These are phyloP conservation scores for Hyposoter didymator DNA, from an alignment of 2,888 invertebrate species.

Conservation along the genomic window DNA sequence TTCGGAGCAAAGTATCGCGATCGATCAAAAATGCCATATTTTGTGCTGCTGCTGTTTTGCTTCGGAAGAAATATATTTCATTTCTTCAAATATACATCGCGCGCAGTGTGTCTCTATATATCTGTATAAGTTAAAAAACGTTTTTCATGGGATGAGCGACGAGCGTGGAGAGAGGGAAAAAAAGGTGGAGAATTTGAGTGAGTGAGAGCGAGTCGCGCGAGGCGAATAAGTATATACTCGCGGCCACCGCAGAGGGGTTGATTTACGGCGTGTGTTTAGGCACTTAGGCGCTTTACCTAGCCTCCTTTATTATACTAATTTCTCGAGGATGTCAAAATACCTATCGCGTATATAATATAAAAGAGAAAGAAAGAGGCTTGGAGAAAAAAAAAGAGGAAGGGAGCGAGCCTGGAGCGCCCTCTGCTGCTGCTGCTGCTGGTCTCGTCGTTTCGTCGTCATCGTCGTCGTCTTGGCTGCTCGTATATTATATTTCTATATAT, in stretches of 20 bases:
- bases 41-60: conserved; percentile 58
- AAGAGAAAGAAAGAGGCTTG: conserved; percentile 1
- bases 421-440: neutral
- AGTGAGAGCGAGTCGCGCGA: conserved; percentile 70
- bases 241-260: conserved; percentile 65
- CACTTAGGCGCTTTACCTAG: conserved; percentile 76
- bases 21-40: conserved; percentile 77
- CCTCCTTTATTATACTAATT: conserved; percentile 83
- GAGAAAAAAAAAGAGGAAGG: conserved; percentile 5
- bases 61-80: conserved; percentile 23
- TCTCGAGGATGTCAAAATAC: conserved; percentile 83
- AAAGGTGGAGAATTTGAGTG: conserved; percentile 66
- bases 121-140: neutral
- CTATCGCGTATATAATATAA: conserved; percentile 68
- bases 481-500: conserved; percentile 81
- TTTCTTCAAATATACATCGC: neutral
- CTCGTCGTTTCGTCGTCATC: neutral
- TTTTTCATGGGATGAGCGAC: conserved; percentile 44
- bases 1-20: conserved; percentile 69
- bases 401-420: conserved; percentile 7
- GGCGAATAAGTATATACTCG: conserved; percentile 66
- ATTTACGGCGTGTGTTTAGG: conserved; percentile 83
- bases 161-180: conserved; percentile 38
- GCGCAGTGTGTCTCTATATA: neutral
- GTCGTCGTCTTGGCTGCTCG: conserved; percentile 38